These are phyloP conservation scores for Metallyticus violacea DNA, from an alignment of 2,888 invertebrate species.

Conservation along the genomic window DNA sequence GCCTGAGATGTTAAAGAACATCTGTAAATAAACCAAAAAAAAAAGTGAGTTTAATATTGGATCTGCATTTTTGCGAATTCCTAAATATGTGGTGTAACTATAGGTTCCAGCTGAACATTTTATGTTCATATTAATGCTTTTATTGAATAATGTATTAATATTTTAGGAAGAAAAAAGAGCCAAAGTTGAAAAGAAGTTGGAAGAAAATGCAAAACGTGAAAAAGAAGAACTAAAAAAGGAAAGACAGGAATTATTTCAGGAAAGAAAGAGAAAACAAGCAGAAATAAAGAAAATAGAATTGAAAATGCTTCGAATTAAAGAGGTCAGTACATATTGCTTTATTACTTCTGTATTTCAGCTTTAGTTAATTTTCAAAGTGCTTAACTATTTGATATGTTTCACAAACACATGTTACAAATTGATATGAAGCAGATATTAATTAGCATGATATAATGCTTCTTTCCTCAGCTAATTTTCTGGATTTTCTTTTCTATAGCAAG, in stretches of 20 bases:
- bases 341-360: too few relatives aligned
- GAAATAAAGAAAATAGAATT: conserved; percentile 86
- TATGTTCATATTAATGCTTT: conserved; percentile 5
- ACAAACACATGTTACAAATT: background rate
- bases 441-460: background rate
- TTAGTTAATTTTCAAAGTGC: too few relatives aligned
- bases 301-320: conserved; percentile 83
- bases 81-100: background rate
- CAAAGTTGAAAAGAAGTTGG: conserved; percentile 89
- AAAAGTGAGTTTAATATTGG: background rate
- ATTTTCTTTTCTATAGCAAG: conserved; percentile 45
- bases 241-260: conserved; percentile 78
- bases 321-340: conserved; percentile 53
- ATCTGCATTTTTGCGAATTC: background rate
- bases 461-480: background rate
- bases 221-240: conserved; percentile 81
- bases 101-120: background rate
- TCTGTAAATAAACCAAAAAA: too few relatives aligned
- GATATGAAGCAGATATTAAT: background rate
- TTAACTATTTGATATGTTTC: background rate
- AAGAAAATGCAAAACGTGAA: conserved; percentile 84
- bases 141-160: too few relatives aligned
- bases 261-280: conserved; percentile 81
- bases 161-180: conserved; percentile 75
- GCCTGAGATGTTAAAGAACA: too few relatives aligned